Percentiles rank a stretch among this genome's conserved stretches.
Conservation (phyloP, 2,113 vertebrate genomes). For the Xiphophorus couchianus region DNA sequence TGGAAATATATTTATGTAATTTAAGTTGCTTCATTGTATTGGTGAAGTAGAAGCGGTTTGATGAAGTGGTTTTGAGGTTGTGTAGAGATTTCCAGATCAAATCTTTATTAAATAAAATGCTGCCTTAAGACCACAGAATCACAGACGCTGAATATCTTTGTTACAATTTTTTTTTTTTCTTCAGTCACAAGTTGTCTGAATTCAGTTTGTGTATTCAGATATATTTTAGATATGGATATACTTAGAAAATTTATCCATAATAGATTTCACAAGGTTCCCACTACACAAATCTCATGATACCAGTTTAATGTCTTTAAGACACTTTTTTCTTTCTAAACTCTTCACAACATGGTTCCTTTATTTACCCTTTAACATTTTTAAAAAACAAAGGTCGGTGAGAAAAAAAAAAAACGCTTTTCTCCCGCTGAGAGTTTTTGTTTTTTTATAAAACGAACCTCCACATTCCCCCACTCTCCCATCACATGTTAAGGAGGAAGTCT, state of each 20-base stretch:
- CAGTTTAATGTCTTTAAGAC: too few relatives aligned
- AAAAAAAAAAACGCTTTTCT: too few relatives aligned
- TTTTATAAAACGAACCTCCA: not conserved
- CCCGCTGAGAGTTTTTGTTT: too few relatives aligned
- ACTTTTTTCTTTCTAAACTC: too few relatives aligned
- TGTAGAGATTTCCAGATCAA: not conserved
- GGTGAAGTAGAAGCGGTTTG: not conserved
- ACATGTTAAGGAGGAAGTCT: conserved; percentile 53
- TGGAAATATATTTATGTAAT: too few relatives aligned
- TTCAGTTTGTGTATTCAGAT: not conserved
- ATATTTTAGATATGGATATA: not conserved
- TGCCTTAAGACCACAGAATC: not conserved
- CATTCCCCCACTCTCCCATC: not conserved
- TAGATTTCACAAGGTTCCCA: not conserved
- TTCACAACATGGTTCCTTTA: too few relatives aligned
- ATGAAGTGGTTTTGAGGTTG: not conserved
- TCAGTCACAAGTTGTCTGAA: not conserved
- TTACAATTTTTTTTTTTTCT: too few relatives aligned
- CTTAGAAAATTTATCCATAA: not conserved
- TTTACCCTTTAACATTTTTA: too few relatives aligned
- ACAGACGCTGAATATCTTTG: not conserved
- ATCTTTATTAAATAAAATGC: not conserved
- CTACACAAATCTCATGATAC: too few relatives aligned
- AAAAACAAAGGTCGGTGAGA: too few relatives aligned
- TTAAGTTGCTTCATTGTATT: not conserved